Evolutionary conservation across 2,797 vertebrate species (phyloP).

Genomic region (Ambastaia sidthimunki): DNA sequence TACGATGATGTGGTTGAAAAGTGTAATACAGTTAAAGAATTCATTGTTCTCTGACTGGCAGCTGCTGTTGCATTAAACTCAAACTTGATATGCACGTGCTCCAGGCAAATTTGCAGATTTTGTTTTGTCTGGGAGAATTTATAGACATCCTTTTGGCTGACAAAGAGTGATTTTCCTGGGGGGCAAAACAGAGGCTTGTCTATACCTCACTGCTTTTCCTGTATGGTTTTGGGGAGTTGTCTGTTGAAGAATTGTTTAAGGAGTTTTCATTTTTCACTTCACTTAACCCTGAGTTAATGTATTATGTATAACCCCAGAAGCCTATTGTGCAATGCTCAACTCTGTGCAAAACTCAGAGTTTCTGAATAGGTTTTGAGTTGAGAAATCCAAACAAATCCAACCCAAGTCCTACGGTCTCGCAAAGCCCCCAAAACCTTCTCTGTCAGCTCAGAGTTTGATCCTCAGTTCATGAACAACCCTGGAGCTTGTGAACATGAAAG

Average conservation of each 20-base stretch:
- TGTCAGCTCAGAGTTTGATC: too few species aligned
- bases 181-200: background rate
- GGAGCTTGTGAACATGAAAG: background rate
- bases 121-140: background rate
- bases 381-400: too few species aligned
- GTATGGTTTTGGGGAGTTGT: background rate
- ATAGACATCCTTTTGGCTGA: background rate
- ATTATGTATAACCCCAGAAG: too few species aligned
- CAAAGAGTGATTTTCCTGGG: background rate
- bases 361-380: background rate
- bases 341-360: background rate
- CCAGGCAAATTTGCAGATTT: background rate
- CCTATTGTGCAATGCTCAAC: background rate
- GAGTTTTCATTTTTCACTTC: too few species aligned
- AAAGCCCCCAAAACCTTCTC: too few species aligned
- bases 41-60: conserved; percentile 47
- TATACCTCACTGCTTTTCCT: background rate
- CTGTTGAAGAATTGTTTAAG: background rate
- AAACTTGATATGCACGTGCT: background rate
- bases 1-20: background rate
- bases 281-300: background rate
- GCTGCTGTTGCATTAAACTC: background rate
- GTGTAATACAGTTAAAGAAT: conserved; percentile 23
- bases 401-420: too few species aligned
- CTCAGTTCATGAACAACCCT: background rate